phyloP scores from a whole-genome alignment of 2,797 vertebrate species.

The Thamnophis elegans region DNA sequence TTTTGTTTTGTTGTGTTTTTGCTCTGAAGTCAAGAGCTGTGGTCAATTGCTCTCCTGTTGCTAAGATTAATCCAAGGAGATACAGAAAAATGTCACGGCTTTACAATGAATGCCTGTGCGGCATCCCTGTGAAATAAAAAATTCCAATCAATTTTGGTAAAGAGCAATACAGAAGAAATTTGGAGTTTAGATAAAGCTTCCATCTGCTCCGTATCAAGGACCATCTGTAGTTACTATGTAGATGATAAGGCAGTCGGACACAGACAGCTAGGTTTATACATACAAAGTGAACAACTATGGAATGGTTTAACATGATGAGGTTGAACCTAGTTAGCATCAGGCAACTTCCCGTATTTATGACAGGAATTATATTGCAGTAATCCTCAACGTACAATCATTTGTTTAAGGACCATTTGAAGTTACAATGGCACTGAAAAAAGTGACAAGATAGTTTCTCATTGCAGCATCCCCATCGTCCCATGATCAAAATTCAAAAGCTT shows the following conservation, averaged over 20 bases:
- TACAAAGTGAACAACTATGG: not conserved
- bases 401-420: not conserved
- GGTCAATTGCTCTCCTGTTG: slow-evolving; percentile 12
- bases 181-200: not conserved
- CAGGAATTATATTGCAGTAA: not conserved
- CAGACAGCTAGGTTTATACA: not conserved
- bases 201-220: not conserved
- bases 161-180: not conserved
- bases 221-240: not conserved
- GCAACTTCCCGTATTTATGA: not conserved
- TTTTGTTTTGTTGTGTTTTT: not conserved
- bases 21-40: not conserved
- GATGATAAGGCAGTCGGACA: not conserved
- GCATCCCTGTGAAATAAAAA: not conserved
- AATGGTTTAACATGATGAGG: not conserved
- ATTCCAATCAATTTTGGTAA: not conserved
- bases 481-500: not conserved
- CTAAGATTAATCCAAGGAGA: not conserved
- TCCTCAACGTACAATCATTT: not conserved
- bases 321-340: not conserved
- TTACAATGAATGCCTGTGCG: not conserved
- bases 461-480: not conserved
- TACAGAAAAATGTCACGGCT: not conserved
- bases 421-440: not conserved
- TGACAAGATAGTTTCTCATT: not conserved